phyloP scores from a whole-genome alignment of 2,888 invertebrate genomes.

The Pristionchus fissidentatus region DNA sequence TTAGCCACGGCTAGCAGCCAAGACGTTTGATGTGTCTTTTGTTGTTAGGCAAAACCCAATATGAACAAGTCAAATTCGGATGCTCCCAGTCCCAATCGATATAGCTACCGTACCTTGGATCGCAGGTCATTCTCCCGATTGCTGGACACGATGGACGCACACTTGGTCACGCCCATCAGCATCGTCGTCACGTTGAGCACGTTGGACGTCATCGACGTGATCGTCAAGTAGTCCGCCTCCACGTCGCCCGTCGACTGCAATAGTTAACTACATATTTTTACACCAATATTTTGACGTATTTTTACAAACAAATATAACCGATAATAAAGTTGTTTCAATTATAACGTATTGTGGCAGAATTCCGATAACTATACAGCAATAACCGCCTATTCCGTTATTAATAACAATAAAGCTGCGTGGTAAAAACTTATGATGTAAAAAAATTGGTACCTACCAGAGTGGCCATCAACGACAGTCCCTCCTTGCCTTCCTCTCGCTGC shows the following conservation, averaged over 20 bases:
- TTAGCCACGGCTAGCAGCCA: not conserved
- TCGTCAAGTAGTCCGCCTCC: not conserved
- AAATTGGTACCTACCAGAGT: slow-evolving; percentile 6
- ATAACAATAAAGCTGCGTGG: too few species aligned
- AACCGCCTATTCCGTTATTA: too few species aligned
- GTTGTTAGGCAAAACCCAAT: not conserved
- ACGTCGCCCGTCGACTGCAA: slow-evolving; percentile 15
- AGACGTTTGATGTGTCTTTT: not conserved
- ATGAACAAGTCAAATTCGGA: not conserved
- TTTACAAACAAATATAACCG: too few species aligned
- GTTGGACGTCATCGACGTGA: not conserved
- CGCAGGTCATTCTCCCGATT: slow-evolving; percentile 15
- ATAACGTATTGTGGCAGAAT: too few species aligned
- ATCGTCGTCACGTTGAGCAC: slow-evolving; percentile 10
- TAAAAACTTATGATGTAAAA: not conserved
- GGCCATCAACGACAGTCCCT: not conserved
- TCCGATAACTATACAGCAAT: too few species aligned
- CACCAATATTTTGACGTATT: too few species aligned
- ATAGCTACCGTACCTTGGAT: not conserved
- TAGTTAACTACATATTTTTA: too few species aligned
- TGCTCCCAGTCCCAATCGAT: not conserved
- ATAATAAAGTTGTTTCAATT: too few species aligned
- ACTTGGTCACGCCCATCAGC: slow-evolving; percentile 39
- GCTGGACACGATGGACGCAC: not conserved
- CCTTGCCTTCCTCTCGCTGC: not conserved